phyloP scores from a whole-genome alignment of 2,888 invertebrate genomes.

The Clunio marinus region DNA sequence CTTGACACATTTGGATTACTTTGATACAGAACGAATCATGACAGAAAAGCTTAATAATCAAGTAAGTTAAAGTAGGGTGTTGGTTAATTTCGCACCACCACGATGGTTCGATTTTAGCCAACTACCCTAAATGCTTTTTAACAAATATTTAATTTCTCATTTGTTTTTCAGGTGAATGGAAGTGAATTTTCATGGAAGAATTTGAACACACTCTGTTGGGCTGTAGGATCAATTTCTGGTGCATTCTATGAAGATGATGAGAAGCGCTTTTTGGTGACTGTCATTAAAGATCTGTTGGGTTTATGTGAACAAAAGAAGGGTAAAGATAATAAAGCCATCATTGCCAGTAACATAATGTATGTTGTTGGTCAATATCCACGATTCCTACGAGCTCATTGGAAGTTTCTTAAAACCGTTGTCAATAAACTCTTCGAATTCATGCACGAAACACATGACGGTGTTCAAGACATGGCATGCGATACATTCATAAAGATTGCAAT shows the following conservation, averaged over 20 bases:
- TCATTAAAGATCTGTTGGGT: conserved; percentile 95
- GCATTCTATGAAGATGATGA: conserved; percentile 99
- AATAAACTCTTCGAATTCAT: conserved; percentile 99
- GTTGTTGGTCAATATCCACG: conserved; percentile 99
- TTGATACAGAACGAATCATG: conserved; percentile 98
- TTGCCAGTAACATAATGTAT: conserved; percentile 99
- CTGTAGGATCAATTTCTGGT: conserved; percentile 97
- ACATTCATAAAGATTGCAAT: conserved; percentile 99
- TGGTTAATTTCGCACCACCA: background rate
- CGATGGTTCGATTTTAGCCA: background rate
- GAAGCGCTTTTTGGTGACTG: conserved; percentile 96
- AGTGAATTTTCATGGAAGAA: conserved; percentile 99
- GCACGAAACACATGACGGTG: conserved; percentile 99
- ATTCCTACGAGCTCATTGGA: conserved; percentile 99
- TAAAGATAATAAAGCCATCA: conserved; percentile 99
- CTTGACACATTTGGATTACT: conserved; percentile 96
- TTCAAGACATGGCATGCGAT: conserved; percentile 99
- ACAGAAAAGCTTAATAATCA: conserved; percentile 97
- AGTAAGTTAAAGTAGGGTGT: too few species aligned
- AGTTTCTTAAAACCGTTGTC: conserved; percentile 98
- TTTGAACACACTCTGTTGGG: conserved; percentile 98
- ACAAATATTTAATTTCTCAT: background rate
- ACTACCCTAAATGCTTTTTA: too few species aligned
- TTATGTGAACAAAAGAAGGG: conserved; percentile 97
- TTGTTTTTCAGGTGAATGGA: conserved; percentile 68